Conservation (phyloP, 2,113 vertebrate species). For the Pluvianellus socialis region DNA sequence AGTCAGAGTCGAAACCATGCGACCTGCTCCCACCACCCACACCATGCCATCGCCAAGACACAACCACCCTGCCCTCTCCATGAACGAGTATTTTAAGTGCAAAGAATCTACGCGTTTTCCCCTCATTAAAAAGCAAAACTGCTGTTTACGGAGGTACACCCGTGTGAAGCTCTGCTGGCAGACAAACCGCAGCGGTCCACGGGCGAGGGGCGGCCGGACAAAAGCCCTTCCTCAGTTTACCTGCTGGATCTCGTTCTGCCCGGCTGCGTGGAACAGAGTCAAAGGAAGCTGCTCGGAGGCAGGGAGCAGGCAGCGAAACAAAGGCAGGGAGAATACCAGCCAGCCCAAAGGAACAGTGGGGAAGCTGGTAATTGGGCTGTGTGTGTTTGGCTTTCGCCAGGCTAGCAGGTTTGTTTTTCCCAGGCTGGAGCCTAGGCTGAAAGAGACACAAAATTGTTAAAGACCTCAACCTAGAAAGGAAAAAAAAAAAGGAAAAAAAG, state of each 20-base stretch:
- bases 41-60: accelerated
- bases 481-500: neutral
- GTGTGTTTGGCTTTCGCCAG: constrained; percentile 52
- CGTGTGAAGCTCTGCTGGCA: neutral
- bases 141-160: neutral
- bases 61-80: accelerated
- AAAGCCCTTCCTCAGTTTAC: constrained; percentile 50
- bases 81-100: accelerated
- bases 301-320: constrained; percentile 45
- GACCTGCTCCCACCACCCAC: accelerated
- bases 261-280: neutral
- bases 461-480: constrained; percentile 36
- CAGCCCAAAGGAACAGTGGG: constrained; percentile 63
- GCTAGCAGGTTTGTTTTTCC: constrained; percentile 68
- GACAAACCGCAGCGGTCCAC: neutral
- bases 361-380: constrained; percentile 64
- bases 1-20: accelerated
- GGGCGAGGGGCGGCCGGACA: neutral
- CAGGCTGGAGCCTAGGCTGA: constrained; percentile 57
- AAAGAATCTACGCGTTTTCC: neutral
- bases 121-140: neutral
- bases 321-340: constrained; percentile 57
- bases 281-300: constrained; percentile 33
- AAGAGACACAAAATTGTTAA: constrained; percentile 41
- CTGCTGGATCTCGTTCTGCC: constrained; percentile 57